Conservation (phyloP, 1,140 invertebrate species). For the Protaetia brevitarsis region DNA sequence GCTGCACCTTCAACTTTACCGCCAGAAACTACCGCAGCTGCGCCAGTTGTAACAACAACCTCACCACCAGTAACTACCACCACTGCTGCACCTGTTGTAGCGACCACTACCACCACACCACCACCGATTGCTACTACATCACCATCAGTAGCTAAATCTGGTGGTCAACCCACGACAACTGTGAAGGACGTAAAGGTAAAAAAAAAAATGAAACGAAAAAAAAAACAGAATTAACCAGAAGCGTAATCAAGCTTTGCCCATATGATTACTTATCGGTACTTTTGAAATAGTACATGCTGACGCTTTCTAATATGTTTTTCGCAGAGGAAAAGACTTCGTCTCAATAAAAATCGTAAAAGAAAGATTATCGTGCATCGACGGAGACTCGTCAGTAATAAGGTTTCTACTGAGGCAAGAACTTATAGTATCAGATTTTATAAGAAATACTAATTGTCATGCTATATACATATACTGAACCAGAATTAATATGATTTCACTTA, state of each 20-base stretch:
- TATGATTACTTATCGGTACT: too few species aligned
- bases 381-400: background rate
- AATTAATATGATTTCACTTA: too few species aligned
- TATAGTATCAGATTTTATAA: background rate
- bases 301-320: slow-evolving; percentile 2
- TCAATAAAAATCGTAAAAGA: slow-evolving; percentile 7
- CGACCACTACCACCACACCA: slow-evolving; percentile 20
- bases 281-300: too few species aligned
- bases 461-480: background rate
- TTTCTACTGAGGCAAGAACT: background rate
- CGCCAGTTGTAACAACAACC: too few species aligned
- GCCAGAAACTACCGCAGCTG: too few species aligned
- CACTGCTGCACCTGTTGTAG: slow-evolving; percentile 18
- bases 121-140: slow-evolving; percentile 7
- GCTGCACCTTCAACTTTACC: too few species aligned
- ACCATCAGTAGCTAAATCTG: background rate
- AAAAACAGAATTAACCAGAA: too few species aligned
- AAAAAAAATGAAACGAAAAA: too few species aligned
- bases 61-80: slow-evolving; percentile 21
- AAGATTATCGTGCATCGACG: slow-evolving; percentile 1
- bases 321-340: slow-evolving; percentile 2
- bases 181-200: background rate
- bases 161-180: background rate
- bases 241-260: too few species aligned
- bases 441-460: background rate